Evolutionary conservation across 2,113 vertebrate species (phyloP).

Genomic region (Silurus asotus): DNA sequence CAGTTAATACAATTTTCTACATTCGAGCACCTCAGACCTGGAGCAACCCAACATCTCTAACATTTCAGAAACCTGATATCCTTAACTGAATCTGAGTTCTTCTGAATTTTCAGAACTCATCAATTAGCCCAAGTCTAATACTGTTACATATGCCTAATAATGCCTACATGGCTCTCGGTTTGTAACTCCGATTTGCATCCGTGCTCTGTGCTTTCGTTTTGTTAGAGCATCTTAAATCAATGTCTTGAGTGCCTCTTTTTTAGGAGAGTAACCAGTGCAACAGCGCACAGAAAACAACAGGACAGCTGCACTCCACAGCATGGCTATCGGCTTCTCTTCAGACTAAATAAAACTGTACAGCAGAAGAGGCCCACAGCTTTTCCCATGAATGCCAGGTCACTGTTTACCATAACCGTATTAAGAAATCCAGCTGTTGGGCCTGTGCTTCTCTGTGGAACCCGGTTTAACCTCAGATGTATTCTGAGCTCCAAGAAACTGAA

Average conservation of each 20-base stretch:
- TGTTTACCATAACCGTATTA: constrained; percentile 55
- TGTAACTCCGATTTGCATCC: neutral
- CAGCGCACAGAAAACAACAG: constrained; percentile 46
- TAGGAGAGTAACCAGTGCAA: constrained; percentile 40
- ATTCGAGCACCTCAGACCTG: neutral
- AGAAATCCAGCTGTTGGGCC: constrained; percentile 46
- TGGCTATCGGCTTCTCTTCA: constrained; percentile 44
- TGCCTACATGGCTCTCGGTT: neutral
- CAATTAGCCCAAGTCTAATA: neutral
- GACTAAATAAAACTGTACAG: constrained; percentile 48
- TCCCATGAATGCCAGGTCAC: constrained; percentile 45
- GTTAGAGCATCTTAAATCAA: constrained; percentile 4
- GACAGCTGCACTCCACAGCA: constrained; percentile 50
- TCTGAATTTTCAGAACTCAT: neutral
- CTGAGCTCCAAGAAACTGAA: constrained; percentile 32
- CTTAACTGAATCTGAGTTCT: neutral
- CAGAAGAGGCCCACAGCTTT: constrained; percentile 45
- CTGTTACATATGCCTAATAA: neutral
- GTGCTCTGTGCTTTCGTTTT: neutral
- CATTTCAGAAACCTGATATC: neutral
- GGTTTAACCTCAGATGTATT: constrained; percentile 46
- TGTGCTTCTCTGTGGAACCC: constrained; percentile 25
- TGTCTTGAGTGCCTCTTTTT: constrained; percentile 25
- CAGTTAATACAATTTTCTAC: neutral
- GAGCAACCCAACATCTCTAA: neutral